A percentile compares a stretch with the other conserved stretches of the same genome.
Evolutionary conservation across 2,113 vertebrate genomes (phyloP).

Genomic region (Tinamus guttatus): DNA sequence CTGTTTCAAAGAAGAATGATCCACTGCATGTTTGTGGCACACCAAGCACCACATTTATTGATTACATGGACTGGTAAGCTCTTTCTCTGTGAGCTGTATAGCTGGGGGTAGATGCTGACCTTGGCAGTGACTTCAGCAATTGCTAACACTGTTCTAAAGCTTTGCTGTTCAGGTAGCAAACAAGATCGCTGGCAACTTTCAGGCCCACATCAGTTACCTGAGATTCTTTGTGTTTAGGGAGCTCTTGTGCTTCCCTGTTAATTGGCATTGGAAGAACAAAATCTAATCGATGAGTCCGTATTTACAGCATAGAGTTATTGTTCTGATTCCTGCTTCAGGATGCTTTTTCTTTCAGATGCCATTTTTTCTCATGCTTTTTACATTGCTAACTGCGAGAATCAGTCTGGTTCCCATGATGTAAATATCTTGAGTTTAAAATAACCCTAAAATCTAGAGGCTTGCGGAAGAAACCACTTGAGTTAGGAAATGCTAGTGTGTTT

Average conservation of each 20-base stretch:
- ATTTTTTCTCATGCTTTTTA: background rate
- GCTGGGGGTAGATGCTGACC: rapidly evolving
- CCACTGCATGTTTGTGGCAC: slow-evolving; percentile 79
- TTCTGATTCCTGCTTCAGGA: background rate
- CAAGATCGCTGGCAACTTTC: background rate
- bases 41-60: slow-evolving; percentile 73
- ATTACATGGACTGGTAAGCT: slow-evolving; percentile 85
- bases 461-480: background rate
- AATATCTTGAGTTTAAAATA: background rate
- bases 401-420: background rate
- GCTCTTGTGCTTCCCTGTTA: background rate
- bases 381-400: background rate
- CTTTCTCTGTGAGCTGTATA: background rate
- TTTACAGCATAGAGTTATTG: background rate
- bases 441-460: background rate
- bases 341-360: background rate
- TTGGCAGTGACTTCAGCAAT: background rate
- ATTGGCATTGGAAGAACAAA: background rate
- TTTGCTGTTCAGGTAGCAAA: background rate
- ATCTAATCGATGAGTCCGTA: background rate
- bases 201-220: background rate
- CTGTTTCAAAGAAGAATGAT: slow-evolving; percentile 42
- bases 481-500: background rate
- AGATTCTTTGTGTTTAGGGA: background rate
- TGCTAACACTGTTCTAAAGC: background rate